These are phyloP conservation scores for Heptranchias perlo DNA, from an alignment of 2,113 vertebrate genomes.

Conservation along the genomic window DNA sequence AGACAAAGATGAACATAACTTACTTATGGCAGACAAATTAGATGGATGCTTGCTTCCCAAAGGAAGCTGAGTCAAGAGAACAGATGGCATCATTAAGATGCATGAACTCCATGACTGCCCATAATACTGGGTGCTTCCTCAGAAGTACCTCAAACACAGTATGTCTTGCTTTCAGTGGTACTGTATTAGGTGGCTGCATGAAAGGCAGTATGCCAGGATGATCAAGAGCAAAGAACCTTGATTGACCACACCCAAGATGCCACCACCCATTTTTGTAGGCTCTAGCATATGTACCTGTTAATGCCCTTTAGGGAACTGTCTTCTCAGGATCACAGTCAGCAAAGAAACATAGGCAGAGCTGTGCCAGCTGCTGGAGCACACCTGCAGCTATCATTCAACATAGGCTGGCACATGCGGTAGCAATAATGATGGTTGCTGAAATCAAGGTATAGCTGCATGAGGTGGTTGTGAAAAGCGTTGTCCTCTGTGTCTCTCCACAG, in stretches of 20 bases:
- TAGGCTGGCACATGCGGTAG: not conserved
- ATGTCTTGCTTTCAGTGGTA: too few relatives aligned
- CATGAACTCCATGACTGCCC: too few relatives aligned
- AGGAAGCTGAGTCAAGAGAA: not conserved
- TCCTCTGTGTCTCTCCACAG: not conserved
- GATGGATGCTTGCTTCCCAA: not conserved
- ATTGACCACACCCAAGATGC: not conserved
- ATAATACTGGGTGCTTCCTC: not conserved
- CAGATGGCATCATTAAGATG: not conserved
- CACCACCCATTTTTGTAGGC: not conserved
- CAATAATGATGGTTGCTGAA: not conserved
- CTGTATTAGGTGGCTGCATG: not conserved
- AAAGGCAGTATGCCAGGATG: not conserved
- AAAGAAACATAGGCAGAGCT: not conserved
- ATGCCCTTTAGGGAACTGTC: not conserved
- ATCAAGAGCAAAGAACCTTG: not conserved
- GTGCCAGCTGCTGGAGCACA: not conserved
- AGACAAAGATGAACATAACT: not conserved
- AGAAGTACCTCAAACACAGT: too few relatives aligned
- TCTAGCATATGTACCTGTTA: not conserved
- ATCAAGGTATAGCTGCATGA: not conserved
- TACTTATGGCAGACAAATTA: not conserved
- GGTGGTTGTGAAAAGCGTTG: not conserved
- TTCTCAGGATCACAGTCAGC: not conserved
- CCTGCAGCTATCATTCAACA: not conserved